phyloP scores from a whole-genome alignment of 2,888 invertebrate species.

The Plagodis dolabraria region DNA sequence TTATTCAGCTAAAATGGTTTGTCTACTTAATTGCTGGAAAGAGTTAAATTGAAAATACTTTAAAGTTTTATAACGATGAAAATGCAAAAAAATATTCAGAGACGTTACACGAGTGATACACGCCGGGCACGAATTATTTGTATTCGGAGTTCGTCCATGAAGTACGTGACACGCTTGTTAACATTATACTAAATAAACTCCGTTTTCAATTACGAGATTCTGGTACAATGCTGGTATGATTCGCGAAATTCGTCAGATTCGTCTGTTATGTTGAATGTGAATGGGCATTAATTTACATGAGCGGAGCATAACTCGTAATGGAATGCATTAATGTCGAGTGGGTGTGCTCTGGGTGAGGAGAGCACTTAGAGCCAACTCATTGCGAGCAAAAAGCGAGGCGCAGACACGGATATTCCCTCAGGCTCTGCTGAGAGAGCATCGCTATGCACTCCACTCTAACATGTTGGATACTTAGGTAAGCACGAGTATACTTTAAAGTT shows the following conservation, averaged over 20 bases:
- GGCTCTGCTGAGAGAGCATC: conserved; percentile 35
- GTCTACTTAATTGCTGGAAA: too few species aligned
- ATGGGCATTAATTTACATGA: conserved; percentile 63
- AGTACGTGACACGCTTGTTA: conserved; percentile 68
- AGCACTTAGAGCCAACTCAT: conserved; percentile 57
- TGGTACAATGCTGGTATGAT: conserved; percentile 52
- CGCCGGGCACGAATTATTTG: conserved; percentile 62
- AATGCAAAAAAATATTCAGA: conserved; percentile 32
- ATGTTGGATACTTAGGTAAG: conserved; percentile 3
- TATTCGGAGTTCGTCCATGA: conserved; percentile 70
- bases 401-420: conserved; percentile 52
- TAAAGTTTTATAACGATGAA: not conserved
- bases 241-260: conserved; percentile 47
- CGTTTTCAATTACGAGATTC: conserved; percentile 72
- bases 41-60: too few species aligned
- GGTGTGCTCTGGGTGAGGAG: conserved; percentile 50
- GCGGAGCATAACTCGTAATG: conserved; percentile 62
- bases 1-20: too few species aligned
- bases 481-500: conserved; percentile 1
- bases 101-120: conserved; percentile 58
- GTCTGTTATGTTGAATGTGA: conserved; percentile 49
- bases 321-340: conserved; percentile 67
- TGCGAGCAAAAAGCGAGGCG: conserved; percentile 57
- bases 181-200: conserved; percentile 70
- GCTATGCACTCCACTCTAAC: conserved; percentile 36